These are phyloP conservation scores for Macrosteles quadrilineatus DNA, from an alignment of 1,140 invertebrate genomes.

Conservation along the genomic window DNA sequence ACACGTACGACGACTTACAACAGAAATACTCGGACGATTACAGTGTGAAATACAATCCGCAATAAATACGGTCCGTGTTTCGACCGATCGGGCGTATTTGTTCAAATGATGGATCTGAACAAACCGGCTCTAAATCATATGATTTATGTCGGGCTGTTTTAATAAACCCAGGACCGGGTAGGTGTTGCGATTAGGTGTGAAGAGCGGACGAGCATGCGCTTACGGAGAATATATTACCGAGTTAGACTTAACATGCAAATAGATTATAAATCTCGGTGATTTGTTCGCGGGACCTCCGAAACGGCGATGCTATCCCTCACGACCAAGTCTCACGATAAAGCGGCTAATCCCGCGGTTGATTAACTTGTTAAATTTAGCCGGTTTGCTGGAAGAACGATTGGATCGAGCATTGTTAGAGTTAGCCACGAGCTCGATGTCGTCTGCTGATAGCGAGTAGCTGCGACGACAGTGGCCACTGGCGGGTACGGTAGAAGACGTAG, in stretches of 20 bases:
- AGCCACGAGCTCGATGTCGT: background rate
- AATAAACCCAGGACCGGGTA: constrained; percentile 6
- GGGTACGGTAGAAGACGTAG: too few relatives aligned
- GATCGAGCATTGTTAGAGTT: background rate
- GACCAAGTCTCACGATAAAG: background rate
- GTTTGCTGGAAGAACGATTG: constrained; percentile 13
- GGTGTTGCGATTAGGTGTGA: constrained; percentile 10
- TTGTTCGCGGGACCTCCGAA: constrained; percentile 11
- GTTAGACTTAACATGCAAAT: constrained; percentile 14
- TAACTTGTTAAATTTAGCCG: constrained; percentile 14
- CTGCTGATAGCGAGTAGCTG: constrained; percentile 9
- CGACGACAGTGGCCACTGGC: too few relatives aligned
- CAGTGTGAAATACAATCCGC: constrained; percentile 10
- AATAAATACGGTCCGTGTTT: constrained; percentile 13
- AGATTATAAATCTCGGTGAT: constrained; percentile 16
- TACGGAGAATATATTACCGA: constrained; percentile 1
- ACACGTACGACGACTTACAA: background rate
- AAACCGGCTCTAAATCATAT: constrained; percentile 11
- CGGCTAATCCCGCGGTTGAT: constrained; percentile 7
- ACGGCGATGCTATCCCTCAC: constrained; percentile 1
- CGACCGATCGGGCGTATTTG: constrained; percentile 8
- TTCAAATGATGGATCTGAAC: background rate
- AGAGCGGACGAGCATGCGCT: background rate
- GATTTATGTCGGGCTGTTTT: constrained; percentile 5
- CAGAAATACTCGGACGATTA: background rate